These are phyloP conservation scores for Ophiothrix spiculata DNA, from an alignment of 35 echinoderm and acorn worm genomes.

Conservation along the genomic window DNA sequence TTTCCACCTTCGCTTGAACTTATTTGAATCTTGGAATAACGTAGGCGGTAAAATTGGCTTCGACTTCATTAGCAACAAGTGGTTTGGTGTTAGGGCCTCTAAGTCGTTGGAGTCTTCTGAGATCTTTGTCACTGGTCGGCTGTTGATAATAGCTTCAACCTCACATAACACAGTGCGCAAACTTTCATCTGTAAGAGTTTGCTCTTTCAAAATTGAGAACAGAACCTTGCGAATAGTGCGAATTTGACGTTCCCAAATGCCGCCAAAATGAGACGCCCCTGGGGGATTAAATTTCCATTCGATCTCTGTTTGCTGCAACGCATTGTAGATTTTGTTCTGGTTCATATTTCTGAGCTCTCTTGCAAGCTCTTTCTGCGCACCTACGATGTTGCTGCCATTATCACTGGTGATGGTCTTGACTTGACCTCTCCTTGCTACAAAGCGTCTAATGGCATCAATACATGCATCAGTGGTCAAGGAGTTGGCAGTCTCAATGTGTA, in stretches of 20 bases:
- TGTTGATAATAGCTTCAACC: constrained; percentile 57
- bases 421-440: constrained; percentile 7
- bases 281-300: constrained; percentile 21
- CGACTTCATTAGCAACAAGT: constrained; percentile 35
- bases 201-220: constrained; percentile 26
- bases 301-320: neutral
- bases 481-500: constrained; percentile 27
- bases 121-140: constrained; percentile 30
- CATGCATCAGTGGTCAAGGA: constrained; percentile 38
- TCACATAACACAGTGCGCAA: constrained; percentile 49
- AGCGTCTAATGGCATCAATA: constrained; percentile 36
- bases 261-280: constrained; percentile 8
- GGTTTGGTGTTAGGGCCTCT: constrained; percentile 53
- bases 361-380: constrained; percentile 18
- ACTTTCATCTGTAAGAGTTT: constrained; percentile 53
- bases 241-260: constrained; percentile 6
- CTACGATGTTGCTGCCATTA: constrained; percentile 42
- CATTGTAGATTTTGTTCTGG: neutral
- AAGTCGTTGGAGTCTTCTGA: constrained; percentile 60
- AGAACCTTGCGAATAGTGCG: constrained; percentile 38
- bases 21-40: constrained; percentile 34
- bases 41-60: neutral
- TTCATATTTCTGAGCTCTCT: constrained; percentile 8
- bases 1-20: constrained; percentile 37
- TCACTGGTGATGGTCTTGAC: constrained; percentile 27